Conservation (phyloP, 2,113 vertebrate genomes). For the Neodon shergylaensis region DNA sequence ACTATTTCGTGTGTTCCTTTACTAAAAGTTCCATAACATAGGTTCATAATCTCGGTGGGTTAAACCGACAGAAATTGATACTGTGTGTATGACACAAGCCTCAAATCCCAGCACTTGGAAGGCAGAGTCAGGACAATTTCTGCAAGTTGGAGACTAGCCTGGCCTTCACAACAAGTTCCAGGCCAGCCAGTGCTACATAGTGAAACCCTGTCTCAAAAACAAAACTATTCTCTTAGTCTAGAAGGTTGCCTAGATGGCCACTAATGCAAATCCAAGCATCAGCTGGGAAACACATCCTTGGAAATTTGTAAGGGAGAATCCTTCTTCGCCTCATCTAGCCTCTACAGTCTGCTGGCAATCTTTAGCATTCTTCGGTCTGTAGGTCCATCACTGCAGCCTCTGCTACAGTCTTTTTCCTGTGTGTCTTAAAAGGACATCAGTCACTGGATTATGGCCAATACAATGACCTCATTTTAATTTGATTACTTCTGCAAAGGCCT, state of each 20-base stretch:
- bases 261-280: background rate
- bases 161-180: background rate
- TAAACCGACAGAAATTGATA: slow-evolving; percentile 19
- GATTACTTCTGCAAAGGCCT: slow-evolving; percentile 7
- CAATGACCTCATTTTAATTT: slow-evolving; percentile 54
- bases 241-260: background rate
- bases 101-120: background rate
- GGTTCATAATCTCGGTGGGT: background rate
- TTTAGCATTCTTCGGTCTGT: background rate
- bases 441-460: slow-evolving; percentile 32
- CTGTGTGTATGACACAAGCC: background rate
- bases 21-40: slow-evolving; percentile 50
- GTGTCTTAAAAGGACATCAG: background rate
- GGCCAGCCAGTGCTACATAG: background rate
- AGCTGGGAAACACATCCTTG: background rate
- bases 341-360: slow-evolving; percentile 42
- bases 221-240: slow-evolving; percentile 49
- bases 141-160: background rate
- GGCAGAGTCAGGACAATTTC: background rate
- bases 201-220: background rate
- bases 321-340: background rate
- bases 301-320: slow-evolving; percentile 14
- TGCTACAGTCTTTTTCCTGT: background rate
- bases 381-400: slow-evolving; percentile 29
- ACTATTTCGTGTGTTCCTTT: slow-evolving; percentile 49